Evolutionary conservation across 2,797 vertebrate genomes (phyloP), one percentile per base, ranked within the genome.

Genomic region (Aldrovandia affinis): DNA sequence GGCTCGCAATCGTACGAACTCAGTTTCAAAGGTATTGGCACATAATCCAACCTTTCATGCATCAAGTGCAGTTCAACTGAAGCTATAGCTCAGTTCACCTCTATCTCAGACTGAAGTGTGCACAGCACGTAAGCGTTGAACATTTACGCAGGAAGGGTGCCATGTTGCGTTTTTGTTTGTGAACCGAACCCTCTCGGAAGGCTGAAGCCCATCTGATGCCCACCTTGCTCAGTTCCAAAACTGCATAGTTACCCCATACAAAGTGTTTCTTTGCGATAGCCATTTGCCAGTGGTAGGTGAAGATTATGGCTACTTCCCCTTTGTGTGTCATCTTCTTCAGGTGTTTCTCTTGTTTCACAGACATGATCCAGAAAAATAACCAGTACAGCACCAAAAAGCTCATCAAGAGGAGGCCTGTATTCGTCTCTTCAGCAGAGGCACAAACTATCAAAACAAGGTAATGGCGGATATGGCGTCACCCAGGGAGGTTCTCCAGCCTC

Each of bases 351-450:
- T 4, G 30, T 5, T 83, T 57, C 22, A 10, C 87, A 96, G 95
- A 95, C 85, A 95, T 96, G 95, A 93, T 94, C 6, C 95, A 96
- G 88, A 93, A 87, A 50, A 96, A 96, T 85, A 90, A 89, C 42
- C 77, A 0, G 1, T 95, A 92, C 0, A 28, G 87, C 52, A 95
- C 95, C 0, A 92, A 91, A 83, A 93, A 82, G 83, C 0, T 88
- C 0, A 93, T 96, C 78, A 91, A 80, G 80, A 92, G 94, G 86
- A 92, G 92, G 0, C 94, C 95, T 0, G 83, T 9, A 5, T 95
- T 95, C 78, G 90, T 93, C 59, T 95, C 94, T 2, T 80, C 87
- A 3, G 82, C 54, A 0, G 93, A 95, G 0, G 92, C 90, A 4
- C 59, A 52, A 28, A 70, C 55, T 0, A 89, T 80, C 79, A 94